Percentiles rank a stretch among this genome's conserved stretches.
phyloP scores from a whole-genome alignment of 2,113 vertebrate species.

The Fregata magnificens region DNA sequence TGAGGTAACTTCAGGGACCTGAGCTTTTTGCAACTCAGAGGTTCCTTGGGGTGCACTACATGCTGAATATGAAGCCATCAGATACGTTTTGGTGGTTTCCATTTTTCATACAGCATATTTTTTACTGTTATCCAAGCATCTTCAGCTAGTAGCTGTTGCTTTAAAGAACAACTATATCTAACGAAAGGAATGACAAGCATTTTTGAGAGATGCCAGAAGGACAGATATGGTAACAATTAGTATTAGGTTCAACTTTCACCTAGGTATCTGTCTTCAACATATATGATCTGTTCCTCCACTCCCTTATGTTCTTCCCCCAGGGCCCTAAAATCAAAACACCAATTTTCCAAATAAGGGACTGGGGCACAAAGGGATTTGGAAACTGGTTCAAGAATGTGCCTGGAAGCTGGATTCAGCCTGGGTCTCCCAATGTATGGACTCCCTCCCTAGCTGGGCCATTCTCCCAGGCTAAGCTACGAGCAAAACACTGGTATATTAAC shows the following conservation, averaged over 20 bases:
- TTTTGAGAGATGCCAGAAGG: neutral
- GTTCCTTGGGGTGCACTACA: neutral
- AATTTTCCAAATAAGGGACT: conserved; percentile 23
- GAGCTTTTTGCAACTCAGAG: neutral
- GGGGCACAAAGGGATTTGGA: neutral
- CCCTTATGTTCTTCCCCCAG: neutral
- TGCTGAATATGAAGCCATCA: neutral
- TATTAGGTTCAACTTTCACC: conserved; percentile 22
- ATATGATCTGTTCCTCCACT: neutral
- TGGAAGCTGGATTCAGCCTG: neutral
- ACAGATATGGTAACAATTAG: conserved; percentile 34
- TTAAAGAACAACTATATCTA: neutral
- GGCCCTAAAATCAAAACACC: neutral
- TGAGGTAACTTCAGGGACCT: neutral
- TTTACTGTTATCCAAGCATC: neutral
- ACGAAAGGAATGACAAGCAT: neutral
- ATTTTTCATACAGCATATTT: neutral
- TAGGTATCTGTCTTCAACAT: neutral
- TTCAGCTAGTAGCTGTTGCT: neutral
- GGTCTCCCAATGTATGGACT: neutral
- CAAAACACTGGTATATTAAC: conserved; percentile 7
- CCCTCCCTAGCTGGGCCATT: neutral
- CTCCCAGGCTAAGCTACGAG: conserved; percentile 10
- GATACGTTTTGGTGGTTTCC: neutral
- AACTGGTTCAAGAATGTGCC: conserved; percentile 29